phyloP scores from a whole-genome alignment of 1,140 invertebrate genomes.

The Drosophila bocki region DNA sequence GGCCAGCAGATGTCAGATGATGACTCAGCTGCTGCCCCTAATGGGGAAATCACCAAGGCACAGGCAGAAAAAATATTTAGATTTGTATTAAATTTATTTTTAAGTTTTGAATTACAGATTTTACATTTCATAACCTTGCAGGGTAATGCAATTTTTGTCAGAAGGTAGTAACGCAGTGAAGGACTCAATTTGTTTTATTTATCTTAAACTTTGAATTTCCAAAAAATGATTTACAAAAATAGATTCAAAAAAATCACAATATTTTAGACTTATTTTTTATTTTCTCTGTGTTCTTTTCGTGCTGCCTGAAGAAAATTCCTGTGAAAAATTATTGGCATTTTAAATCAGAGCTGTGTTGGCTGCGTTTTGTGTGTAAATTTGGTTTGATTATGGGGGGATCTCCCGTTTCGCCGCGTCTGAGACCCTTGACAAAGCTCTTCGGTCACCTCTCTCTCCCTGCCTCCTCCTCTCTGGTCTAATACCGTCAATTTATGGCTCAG shows the following conservation, averaged over 20 bases:
- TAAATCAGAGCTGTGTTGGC: slow-evolving; percentile 48
- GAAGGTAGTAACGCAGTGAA: too few species aligned
- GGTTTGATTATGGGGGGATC: slow-evolving; percentile 36
- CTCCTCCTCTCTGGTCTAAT: slow-evolving; percentile 12
- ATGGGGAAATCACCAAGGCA: slow-evolving; percentile 10
- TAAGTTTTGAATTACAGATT: not conserved
- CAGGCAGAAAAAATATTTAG: not conserved
- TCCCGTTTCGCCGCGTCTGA: not conserved
- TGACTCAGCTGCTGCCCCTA: slow-evolving; percentile 67
- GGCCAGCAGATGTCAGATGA: slow-evolving; percentile 61
- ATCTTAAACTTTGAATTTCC: too few species aligned
- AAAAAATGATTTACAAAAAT: too few species aligned
- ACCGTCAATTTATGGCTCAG: slow-evolving; percentile 56
- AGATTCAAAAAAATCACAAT: not conserved
- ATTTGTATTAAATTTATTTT: not conserved
- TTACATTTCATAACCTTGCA: not conserved
- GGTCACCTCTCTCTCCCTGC: slow-evolving; percentile 3
- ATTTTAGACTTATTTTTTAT: too few species aligned
- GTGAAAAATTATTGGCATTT: slow-evolving; percentile 72
- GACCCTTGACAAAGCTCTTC: slow-evolving; percentile 38
- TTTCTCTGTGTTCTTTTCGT: not conserved
- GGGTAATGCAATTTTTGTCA: too few species aligned
- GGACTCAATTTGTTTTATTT: too few species aligned
- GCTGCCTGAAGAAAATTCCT: slow-evolving; percentile 14
- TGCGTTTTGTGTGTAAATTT: slow-evolving; percentile 43